Evolutionary conservation across 2,888 invertebrate species (phyloP), one percentile per base, ranked within the genome.

Genomic region (Chloromyia formosa): DNA sequence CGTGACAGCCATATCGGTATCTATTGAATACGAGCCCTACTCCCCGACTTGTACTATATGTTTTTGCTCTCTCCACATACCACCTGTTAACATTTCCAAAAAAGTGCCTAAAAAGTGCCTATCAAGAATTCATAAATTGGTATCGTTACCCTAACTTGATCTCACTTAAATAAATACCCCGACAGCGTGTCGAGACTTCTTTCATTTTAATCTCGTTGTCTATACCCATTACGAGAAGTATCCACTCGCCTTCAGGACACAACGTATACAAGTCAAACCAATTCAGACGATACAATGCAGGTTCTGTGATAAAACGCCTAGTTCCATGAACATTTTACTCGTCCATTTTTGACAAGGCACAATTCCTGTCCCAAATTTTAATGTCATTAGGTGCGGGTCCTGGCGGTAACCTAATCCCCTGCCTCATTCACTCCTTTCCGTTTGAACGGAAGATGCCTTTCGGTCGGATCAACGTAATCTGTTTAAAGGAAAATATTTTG

Each of bases 401-500:
- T 49, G 27, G 7, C 7, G 27, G 27, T 35, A 35, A 35, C 27
- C 27, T 35, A 49, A 49, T 49, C 49, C 49, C 7, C 49, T 49
- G 49, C 3, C 27, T 4, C 27, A 35, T 35, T 35, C 7, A 35
- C 27, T 35, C 49, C 49, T n/a, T 49, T 49, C 12, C 49, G 49
- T 49, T 12, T 3, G 14, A 49, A 2, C 49, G 12, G 14, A 49
- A n/a, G 27, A 35, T 35, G 2, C 27, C 27, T 35, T 7, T 35
- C 27, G 5, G 14, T 49, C 12, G 49, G 49, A 49, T 49, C 49
- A n/a, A 49, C 12, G 49, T 49, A 49, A 49, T 49, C 49, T n/a
- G 49, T 49, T 49, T 49, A 49, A 12, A 49, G 49, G 7, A 49
- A 49, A 49, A 49, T 49, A 49, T 49, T 49, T 49, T 49, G 49